These are phyloP conservation scores for Tapirus terrestris DNA, from an alignment of 2,113 vertebrate species.

Conservation along the genomic window DNA sequence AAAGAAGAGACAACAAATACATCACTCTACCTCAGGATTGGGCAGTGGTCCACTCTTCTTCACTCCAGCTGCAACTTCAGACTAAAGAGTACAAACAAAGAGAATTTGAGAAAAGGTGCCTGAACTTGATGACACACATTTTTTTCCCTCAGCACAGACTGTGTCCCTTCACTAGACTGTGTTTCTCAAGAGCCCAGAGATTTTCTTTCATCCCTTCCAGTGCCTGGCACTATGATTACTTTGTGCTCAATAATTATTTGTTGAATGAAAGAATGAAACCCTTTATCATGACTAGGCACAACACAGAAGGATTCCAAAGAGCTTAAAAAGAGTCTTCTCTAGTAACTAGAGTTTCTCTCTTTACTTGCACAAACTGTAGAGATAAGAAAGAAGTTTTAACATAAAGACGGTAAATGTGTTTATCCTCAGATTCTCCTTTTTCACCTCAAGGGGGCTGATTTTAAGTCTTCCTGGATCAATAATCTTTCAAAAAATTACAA, in stretches of 20 bases:
- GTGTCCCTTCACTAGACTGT: neutral
- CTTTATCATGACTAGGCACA: neutral
- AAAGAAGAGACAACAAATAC: rapidly evolving
- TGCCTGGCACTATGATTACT: neutral
- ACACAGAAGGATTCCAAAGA: too few species aligned
- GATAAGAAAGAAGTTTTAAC: neutral
- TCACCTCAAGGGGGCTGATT: neutral
- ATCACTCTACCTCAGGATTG: conserved; percentile 81
- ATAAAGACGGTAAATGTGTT: neutral
- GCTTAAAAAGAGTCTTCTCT: neutral
- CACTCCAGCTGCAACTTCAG: conserved; percentile 72
- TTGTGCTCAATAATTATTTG: too few species aligned
- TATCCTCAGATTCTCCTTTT: neutral
- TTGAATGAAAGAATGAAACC: neutral
- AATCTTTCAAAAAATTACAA: neutral
- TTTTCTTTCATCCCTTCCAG: neutral
- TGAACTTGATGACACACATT: rapidly evolving
- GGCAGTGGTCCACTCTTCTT: conserved; percentile 81
- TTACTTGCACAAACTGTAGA: neutral
- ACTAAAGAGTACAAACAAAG: conserved; percentile 80
- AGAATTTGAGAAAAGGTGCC: neutral
- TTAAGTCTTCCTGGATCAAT: neutral
- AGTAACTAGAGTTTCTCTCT: neutral
- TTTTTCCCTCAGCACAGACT: neutral
- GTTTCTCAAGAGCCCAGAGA: neutral